Conservation (phyloP, 1,140 invertebrate genomes). For the Ips nitidus region DNA sequence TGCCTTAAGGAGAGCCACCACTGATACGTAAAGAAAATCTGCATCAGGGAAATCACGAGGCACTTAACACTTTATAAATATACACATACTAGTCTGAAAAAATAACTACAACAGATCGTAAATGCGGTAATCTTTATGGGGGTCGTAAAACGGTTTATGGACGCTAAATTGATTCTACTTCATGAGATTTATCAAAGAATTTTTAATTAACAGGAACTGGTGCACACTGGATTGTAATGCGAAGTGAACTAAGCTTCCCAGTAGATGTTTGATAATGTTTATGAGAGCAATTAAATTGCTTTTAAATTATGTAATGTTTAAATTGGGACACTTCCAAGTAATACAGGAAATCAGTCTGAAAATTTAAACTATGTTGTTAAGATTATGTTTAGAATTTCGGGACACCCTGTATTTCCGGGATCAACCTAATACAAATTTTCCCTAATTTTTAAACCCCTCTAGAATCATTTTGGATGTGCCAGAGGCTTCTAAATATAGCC, state of each 20-base stretch:
- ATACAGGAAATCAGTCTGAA: no score
- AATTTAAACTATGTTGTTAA: no score
- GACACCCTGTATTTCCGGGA: no score
- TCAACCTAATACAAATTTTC: no score
- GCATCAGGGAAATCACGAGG: background rate
- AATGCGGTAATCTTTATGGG: constrained; percentile 28
- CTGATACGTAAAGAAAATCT: background rate
- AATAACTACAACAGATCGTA: constrained; percentile 32
- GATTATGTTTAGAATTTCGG: no score
- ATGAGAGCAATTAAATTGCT: no score
- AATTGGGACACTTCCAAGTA: no score
- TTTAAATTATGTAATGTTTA: no score
- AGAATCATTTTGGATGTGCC: no score
- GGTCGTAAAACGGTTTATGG: constrained; percentile 23
- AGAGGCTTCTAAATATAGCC: no score
- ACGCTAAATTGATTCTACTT: constrained; percentile 21
- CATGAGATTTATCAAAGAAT: constrained; percentile 23
- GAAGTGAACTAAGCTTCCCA: background rate
- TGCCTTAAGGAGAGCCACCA: background rate
- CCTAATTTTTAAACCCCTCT: no score
- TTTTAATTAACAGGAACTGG: constrained; percentile 20
- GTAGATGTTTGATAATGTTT: no score
- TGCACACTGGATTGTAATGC: background rate
- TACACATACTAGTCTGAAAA: constrained; percentile 25
- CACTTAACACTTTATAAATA: constrained; percentile 33